phyloP scores from a whole-genome alignment of 1,140 invertebrate genomes.

The Drosophila kohkoa region DNA sequence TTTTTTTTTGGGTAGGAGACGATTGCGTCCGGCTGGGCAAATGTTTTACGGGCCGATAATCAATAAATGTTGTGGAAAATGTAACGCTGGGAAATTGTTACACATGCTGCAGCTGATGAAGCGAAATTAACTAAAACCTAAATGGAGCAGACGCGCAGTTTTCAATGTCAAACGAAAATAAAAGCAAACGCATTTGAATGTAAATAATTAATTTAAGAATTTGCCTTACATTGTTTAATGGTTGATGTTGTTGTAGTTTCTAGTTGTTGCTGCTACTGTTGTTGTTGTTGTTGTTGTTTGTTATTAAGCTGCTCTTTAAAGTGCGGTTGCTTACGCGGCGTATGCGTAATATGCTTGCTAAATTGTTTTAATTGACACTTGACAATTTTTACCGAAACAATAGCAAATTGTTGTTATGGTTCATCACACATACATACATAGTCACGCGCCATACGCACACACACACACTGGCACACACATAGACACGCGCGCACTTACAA shows the following conservation, averaged over 20 bases:
- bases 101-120: constrained; percentile 68
- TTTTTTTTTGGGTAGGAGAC: background rate
- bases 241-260: constrained; percentile 18
- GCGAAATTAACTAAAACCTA: constrained; percentile 54
- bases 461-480: constrained; percentile 35
- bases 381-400: constrained; percentile 39
- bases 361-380: constrained; percentile 67
- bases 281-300: constrained; percentile 1
- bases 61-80: constrained; percentile 78
- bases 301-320: constrained; percentile 5
- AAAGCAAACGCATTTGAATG: constrained; percentile 2
- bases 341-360: constrained; percentile 54
- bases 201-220: constrained; percentile 4
- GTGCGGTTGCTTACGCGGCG: constrained; percentile 28
- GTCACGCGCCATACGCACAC: constrained; percentile 58
- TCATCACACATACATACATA: constrained; percentile 48
- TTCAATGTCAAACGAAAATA: constrained; percentile 45
- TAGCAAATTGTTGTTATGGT: constrained; percentile 20
- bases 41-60: constrained; percentile 60
- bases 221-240: constrained; percentile 67
- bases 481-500: constrained; percentile 32
- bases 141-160: constrained; percentile 39
- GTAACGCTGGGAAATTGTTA: constrained; percentile 68
- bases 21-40: constrained; percentile 13
- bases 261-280: background rate